These are phyloP conservation scores for Falco rusticolus DNA, from an alignment of 2,797 vertebrate genomes.

Conservation along the genomic window DNA sequence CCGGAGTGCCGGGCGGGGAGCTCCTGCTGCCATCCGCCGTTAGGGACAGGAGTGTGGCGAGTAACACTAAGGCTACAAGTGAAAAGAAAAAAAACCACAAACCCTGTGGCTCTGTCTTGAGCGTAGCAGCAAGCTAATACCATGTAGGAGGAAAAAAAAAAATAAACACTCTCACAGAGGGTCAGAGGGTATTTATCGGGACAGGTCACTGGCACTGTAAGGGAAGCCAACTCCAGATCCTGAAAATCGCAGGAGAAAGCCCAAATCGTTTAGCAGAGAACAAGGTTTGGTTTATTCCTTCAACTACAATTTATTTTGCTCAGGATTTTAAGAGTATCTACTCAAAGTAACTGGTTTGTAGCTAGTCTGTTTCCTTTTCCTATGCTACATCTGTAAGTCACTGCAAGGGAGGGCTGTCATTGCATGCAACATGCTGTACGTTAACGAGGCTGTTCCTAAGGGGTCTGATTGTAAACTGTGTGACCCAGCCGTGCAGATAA, in stretches of 20 bases:
- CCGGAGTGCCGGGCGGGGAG: accelerated
- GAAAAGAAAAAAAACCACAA: no score
- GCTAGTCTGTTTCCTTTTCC: neutral
- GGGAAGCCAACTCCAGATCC: neutral
- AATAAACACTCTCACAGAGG: accelerated
- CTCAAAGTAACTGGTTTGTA: neutral
- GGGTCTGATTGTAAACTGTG: accelerated
- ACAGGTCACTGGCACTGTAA: accelerated
- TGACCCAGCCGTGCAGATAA: accelerated
- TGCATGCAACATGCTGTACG: accelerated
- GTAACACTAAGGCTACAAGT: neutral
- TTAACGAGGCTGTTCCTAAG: neutral
- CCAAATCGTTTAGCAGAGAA: accelerated
- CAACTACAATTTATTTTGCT: neutral
- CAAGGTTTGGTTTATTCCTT: neutral
- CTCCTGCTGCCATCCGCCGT: neutral
- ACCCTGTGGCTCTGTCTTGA: neutral
- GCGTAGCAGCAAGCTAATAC: neutral
- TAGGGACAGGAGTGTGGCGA: neutral
- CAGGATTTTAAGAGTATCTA: neutral
- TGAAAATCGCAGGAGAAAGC: neutral
- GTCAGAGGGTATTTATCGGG: accelerated
- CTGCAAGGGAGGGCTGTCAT: accelerated
- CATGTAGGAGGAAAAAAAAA: accelerated
- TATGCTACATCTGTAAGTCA: accelerated